Conservation (phyloP, 2,888 invertebrate genomes). For the Pseudococcus longispinus region DNA sequence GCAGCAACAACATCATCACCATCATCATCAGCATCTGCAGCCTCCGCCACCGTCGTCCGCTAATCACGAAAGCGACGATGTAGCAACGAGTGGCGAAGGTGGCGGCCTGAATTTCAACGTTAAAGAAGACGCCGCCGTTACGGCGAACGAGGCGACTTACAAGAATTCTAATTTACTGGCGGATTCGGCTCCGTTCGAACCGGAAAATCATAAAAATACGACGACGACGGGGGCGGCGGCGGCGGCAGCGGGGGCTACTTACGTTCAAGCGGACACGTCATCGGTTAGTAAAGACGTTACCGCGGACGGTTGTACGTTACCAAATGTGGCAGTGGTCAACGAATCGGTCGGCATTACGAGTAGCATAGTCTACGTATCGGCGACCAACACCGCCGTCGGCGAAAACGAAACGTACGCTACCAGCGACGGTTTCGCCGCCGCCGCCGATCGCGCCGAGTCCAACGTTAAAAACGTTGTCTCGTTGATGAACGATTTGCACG, state of each 20-base stretch:
- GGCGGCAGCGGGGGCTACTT: neutral
- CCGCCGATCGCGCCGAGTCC: neutral
- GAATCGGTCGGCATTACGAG: neutral
- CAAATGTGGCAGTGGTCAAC: neutral
- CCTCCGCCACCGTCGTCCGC: neutral
- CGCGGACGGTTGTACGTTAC: neutral
- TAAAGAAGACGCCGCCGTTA: neutral
- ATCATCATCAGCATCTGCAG: neutral
- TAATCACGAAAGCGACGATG: constrained; percentile 8
- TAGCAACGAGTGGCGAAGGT: neutral
- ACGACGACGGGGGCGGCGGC: neutral
- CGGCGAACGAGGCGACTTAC: neutral
- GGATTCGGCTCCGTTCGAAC: constrained; percentile 39
- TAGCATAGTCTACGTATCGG: neutral
- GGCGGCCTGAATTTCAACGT: neutral
- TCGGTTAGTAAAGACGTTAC: neutral
- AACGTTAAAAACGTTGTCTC: neutral
- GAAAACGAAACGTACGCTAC: neutral
- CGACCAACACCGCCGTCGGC: neutral
- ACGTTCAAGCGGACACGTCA: neutral
- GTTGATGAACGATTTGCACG: neutral
- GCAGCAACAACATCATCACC: neutral
- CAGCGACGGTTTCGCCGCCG: neutral
- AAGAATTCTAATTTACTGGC: constrained; percentile 43
- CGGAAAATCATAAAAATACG: constrained; percentile 11